Conservation (phyloP, 2,888 invertebrate genomes). For the Andrena hattorfiana region DNA sequence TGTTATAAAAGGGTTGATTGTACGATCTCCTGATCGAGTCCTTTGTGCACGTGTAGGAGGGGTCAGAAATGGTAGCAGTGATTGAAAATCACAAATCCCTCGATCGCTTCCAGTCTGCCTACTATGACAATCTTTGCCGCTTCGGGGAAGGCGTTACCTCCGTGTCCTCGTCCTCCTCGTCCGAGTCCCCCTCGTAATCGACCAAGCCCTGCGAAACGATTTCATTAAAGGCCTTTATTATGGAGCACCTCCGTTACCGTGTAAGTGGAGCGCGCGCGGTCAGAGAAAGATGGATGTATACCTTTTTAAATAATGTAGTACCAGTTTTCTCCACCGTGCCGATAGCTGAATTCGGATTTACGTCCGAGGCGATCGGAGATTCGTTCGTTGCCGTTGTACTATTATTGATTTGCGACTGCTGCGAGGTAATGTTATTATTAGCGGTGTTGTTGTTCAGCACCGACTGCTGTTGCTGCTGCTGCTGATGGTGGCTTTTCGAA, state of each 20-base stretch:
- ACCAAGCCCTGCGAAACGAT: constrained; percentile 91
- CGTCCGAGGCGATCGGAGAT: constrained; percentile 77
- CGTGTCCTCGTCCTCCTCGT: constrained; percentile 94
- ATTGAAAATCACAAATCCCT: constrained; percentile 68
- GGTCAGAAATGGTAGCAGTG: constrained; percentile 66
- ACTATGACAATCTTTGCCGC: constrained; percentile 92
- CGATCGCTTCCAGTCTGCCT: constrained; percentile 75
- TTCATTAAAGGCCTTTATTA: background rate
- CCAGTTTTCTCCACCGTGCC: constrained; percentile 85
- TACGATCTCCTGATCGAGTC: constrained; percentile 41
- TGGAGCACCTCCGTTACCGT: background rate
- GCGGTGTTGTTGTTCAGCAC: constrained; percentile 83
- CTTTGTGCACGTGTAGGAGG: constrained; percentile 62
- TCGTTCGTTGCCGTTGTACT: constrained; percentile 79
- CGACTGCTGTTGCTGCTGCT: constrained; percentile 80
- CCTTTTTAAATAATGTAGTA: constrained; percentile 85
- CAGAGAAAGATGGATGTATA: constrained; percentile 26
- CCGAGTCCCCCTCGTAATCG: constrained; percentile 99
- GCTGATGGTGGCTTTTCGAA: constrained; percentile 81
- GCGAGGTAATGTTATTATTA: constrained; percentile 85
- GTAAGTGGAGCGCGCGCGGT: too few relatives aligned
- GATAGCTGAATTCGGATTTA: constrained; percentile 79
- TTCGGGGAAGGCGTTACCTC: constrained; percentile 89
- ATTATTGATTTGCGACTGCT: constrained; percentile 81
- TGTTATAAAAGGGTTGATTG: constrained; percentile 34